Evolutionary conservation across 2,113 vertebrate genomes (phyloP).

Genomic region (Pimephales promelas): DNA sequence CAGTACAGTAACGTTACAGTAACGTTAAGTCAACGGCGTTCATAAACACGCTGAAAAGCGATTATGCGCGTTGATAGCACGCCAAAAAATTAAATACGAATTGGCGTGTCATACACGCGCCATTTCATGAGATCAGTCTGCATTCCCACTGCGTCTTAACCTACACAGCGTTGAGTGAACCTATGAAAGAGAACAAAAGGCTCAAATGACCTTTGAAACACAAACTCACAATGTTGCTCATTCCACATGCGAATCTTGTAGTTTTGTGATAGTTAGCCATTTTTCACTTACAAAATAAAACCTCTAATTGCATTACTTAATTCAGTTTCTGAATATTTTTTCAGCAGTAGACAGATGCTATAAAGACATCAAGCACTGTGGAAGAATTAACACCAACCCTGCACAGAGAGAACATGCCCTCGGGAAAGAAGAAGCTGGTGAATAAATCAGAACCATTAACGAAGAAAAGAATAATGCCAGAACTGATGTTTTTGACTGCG

Average conservation of each 20-base stretch:
- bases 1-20: too few species aligned
- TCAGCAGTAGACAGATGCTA: background rate
- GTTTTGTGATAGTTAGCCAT: background rate
- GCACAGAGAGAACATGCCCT: constrained; percentile 3
- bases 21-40: too few species aligned
- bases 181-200: background rate
- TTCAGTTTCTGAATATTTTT: constrained; percentile 4
- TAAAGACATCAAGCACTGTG: constrained; percentile 3
- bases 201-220: background rate
- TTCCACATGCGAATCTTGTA: background rate
- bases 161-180: too few species aligned
- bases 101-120: too few species aligned
- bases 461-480: background rate
- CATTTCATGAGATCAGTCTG: too few species aligned
- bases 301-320: constrained; percentile 19
- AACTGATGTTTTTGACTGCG: background rate
- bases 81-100: too few species aligned
- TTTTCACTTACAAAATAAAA: background rate
- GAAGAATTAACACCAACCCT: constrained; percentile 1
- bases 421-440: background rate
- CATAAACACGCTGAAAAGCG: too few species aligned
- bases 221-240: background rate
- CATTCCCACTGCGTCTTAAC: too few species aligned
- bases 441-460: constrained; percentile 27
- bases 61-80: too few species aligned